Conservation (phyloP, 2,113 vertebrate genomes). For the Hemicordylus capensis region DNA sequence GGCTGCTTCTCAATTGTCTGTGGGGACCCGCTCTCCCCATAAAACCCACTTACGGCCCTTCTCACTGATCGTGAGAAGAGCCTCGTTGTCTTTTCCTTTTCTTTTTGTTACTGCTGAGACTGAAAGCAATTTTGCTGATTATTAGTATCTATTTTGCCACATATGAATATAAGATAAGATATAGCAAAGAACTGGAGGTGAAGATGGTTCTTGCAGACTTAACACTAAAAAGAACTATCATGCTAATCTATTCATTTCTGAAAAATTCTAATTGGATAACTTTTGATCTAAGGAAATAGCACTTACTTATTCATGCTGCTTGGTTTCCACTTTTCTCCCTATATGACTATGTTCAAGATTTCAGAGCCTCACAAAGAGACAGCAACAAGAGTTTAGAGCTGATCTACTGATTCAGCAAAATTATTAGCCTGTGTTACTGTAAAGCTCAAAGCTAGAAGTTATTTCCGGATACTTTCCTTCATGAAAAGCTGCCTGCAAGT, state of each 20-base stretch:
- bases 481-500: neutral
- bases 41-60: too few species aligned
- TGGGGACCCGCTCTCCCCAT: too few species aligned
- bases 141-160: neutral
- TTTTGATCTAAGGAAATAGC: neutral
- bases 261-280: neutral
- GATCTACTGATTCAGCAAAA: neutral
- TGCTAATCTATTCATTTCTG: constrained; percentile 13
- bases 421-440: neutral
- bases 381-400: neutral
- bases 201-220: neutral
- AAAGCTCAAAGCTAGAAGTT: neutral
- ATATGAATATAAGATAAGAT: neutral
- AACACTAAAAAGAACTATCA: neutral
- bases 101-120: constrained; percentile 5
- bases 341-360: constrained; percentile 4
- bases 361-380: neutral
- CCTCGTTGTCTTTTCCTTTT: neutral
- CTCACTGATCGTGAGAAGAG: too few species aligned
- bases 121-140: neutral
- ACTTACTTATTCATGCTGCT: neutral
- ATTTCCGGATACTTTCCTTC: neutral
- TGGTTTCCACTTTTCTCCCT: neutral
- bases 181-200: neutral
- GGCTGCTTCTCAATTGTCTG: too few species aligned